phyloP scores from a whole-genome alignment of 37 sponge, comb jelly and placozoan species.

The Ianthella basta region DNA sequence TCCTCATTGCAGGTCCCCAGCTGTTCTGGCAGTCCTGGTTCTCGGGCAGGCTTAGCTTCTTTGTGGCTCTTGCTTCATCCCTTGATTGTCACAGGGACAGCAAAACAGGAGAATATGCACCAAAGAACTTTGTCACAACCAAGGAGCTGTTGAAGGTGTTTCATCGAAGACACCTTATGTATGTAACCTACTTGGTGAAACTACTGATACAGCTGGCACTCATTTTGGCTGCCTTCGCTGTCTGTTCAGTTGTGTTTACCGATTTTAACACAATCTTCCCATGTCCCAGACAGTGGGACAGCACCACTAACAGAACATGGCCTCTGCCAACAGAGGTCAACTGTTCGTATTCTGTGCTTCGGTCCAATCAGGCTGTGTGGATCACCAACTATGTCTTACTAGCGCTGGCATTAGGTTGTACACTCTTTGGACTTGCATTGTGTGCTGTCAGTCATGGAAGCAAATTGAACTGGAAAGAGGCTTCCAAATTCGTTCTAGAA shows the following conservation, averaged over 20 bases:
- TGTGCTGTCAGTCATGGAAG: not conserved
- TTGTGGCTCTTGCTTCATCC: not conserved
- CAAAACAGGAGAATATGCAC: not conserved
- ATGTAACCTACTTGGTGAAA: not conserved
- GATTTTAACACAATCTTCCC: not conserved
- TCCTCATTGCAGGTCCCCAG: not conserved
- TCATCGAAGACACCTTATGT: not conserved
- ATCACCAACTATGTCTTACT: not conserved
- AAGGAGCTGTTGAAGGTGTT: not conserved
- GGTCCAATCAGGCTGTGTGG: conserved; percentile 1
- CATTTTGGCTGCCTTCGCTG: not conserved
- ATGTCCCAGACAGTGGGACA: no score
- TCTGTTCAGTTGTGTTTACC: not conserved
- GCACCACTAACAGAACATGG: no score
- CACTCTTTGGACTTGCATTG: not conserved
- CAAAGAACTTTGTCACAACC: not conserved
- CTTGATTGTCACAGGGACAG: not conserved
- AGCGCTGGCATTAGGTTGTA: not conserved
- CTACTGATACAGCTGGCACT: not conserved
- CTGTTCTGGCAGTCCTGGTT: not conserved
- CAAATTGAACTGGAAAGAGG: not conserved
- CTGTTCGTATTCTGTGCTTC: no score
- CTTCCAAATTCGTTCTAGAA: not conserved
- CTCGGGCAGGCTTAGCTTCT: not conserved
- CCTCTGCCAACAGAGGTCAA: no score